Evolutionary conservation across 2,797 vertebrate genomes (phyloP), one percentile per base, ranked within the genome.

Genomic region (Prunella strophiata): DNA sequence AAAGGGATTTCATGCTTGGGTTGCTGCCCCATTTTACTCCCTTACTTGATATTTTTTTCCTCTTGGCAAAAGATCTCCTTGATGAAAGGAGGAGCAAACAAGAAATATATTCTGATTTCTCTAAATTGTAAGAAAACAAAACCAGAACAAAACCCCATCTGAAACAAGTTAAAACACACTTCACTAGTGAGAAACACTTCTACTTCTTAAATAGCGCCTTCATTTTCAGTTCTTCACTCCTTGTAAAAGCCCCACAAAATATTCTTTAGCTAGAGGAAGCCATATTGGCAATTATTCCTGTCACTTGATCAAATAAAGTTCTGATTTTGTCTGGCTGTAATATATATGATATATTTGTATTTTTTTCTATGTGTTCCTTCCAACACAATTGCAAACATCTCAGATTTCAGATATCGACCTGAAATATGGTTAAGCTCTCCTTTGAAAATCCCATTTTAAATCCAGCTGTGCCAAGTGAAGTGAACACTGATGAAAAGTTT

Each of bases 1-100:
- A 93, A 92, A 77, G 93, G 89, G 94, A 95, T 97, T 97, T 97
- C 91, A 96, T 95, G 96, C 96, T 96, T 97, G 87, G 82, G 93
- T 93, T 97, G 79, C 90, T 97, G 87, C 93, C 89, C 94, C 93
- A 76, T 94, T 97, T 94, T 92, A 68, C 87, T 96, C 70, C 78
- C 58, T 97, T 93, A 94, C 83, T 96, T 87, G 94, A 93, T 85
- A 81, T 86, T 93, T 88, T 88, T 84, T 91, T 20, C 17, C 45
- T 77, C 72, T 88, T 85, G 85, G 78, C 73, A 95, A 96, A 94
- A 91, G 91, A 91, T 78, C 48, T 88, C 47, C 54, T 91, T 51
- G 89, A 95, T 95, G 65, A 96, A 93, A 96, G 83, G 51, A 92
- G 42, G 40, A 95, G 63, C 78, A 88, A 96, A 65, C 47, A 75